Evolutionary conservation across 2,797 vertebrate species (phyloP).

Genomic region (Macrochelys suwanniensis): DNA sequence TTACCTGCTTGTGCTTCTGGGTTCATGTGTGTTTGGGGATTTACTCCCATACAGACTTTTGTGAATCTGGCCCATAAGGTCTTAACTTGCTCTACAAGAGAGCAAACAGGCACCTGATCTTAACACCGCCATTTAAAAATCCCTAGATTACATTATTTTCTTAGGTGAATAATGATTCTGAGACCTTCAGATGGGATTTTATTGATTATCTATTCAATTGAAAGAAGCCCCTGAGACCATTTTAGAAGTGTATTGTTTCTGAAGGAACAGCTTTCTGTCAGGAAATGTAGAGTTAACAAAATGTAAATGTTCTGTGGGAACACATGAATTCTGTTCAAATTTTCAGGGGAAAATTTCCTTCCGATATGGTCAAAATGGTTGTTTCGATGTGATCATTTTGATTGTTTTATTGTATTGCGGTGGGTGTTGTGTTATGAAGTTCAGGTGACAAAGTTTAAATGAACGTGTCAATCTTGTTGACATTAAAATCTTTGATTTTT

Average conservation of each 20-base stretch:
- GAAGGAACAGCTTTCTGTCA: accelerated
- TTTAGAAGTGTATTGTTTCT: background rate
- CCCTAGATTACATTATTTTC: no score
- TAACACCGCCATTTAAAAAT: background rate
- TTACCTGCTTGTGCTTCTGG: background rate
- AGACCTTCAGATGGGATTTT: background rate
- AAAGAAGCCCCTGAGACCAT: background rate
- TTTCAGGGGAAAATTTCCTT: background rate
- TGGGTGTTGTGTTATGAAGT: background rate
- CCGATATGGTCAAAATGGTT: no score
- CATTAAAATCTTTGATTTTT: background rate
- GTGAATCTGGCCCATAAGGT: background rate
- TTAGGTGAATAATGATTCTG: background rate
- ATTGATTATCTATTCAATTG: background rate
- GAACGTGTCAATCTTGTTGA: background rate
- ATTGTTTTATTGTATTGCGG: background rate
- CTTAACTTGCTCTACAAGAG: background rate
- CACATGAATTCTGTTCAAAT: background rate
- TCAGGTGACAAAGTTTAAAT: background rate
- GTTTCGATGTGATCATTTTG: background rate
- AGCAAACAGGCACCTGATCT: background rate
- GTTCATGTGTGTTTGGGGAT: background rate
- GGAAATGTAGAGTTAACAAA: background rate
- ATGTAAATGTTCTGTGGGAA: background rate
- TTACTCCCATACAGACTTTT: background rate